Evolutionary conservation across 1,140 invertebrate species (phyloP).

Genomic region (Euwallacea similis): DNA sequence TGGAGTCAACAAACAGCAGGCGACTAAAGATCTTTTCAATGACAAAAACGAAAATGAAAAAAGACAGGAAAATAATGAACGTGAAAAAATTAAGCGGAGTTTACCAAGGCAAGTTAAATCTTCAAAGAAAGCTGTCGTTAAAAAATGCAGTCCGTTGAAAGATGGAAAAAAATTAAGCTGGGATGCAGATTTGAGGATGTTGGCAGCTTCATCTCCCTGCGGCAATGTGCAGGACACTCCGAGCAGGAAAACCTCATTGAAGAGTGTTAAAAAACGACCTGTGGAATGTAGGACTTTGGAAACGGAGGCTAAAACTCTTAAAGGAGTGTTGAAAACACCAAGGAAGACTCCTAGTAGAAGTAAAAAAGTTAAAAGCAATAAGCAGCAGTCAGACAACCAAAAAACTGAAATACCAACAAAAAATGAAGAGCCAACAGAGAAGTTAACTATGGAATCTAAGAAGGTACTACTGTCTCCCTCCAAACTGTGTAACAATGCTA

Average conservation of each 20-base stretch:
- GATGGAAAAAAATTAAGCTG: slow-evolving; percentile 1
- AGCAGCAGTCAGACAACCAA: not conserved
- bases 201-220: not conserved
- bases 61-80: not conserved
- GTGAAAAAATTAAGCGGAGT: not conserved
- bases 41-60: slow-evolving; percentile 8
- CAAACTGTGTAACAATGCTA: slow-evolving; percentile 41
- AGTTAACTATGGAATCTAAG: not conserved
- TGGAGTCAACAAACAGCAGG: slow-evolving; percentile 30
- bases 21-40: slow-evolving; percentile 31
- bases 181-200: slow-evolving; percentile 21
- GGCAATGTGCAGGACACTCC: not conserved
- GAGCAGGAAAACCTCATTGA: not conserved
- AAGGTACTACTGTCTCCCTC: slow-evolving; percentile 42
- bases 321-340: slow-evolving; percentile 35
- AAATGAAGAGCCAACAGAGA: not conserved
- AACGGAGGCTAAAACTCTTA: slow-evolving; percentile 18
- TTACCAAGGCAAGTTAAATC: slow-evolving; percentile 1
- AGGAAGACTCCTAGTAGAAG: slow-evolving; percentile 19
- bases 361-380: not conserved
- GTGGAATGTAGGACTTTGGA: slow-evolving; percentile 14
- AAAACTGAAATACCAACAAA: slow-evolving; percentile 3
- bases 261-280: not conserved
- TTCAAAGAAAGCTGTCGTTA: slow-evolving; percentile 4
- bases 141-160: not conserved